Evolutionary conservation across 2,797 vertebrate species (phyloP).

Genomic region (Miichthys miiuy): DNA sequence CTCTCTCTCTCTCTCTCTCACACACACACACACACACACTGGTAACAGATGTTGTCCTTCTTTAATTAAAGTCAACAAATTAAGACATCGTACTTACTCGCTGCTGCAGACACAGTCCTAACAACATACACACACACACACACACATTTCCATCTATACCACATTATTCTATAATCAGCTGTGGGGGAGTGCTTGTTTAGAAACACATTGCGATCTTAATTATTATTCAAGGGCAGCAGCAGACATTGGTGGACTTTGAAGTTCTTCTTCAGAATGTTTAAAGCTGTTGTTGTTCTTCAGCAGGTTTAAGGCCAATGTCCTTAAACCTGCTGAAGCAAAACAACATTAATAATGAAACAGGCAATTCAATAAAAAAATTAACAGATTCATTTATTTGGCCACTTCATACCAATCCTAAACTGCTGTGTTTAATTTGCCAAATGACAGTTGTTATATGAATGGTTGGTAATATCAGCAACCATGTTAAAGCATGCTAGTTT

Average conservation of each 20-base stretch:
- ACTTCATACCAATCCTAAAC: too few relatives aligned
- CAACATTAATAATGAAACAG: too few relatives aligned
- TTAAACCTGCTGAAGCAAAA: too few relatives aligned
- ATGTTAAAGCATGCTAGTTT: too few relatives aligned
- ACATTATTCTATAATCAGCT: constrained; percentile 37
- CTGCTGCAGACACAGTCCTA: constrained; percentile 48
- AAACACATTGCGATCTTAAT: constrained; percentile 44
- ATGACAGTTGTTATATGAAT: too few relatives aligned
- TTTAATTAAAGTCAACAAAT: constrained; percentile 73
- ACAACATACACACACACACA: constrained; percentile 15
- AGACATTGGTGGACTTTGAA: constrained; percentile 27
- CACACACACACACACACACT: constrained; percentile 11
- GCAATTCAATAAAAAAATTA: too few relatives aligned
- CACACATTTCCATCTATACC: background rate
- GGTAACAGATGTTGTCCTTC: constrained; percentile 70
- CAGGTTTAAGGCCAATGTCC: background rate
- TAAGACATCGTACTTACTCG: constrained; percentile 55
- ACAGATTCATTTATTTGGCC: too few relatives aligned
- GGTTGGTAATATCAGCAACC: too few relatives aligned
- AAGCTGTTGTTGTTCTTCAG: constrained; percentile 26
- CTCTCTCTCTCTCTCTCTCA: background rate
- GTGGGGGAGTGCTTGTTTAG: constrained; percentile 39
- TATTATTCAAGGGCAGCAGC: constrained; percentile 44
- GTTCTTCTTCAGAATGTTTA: constrained; percentile 20
- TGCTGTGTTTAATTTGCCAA: too few relatives aligned